Conservation (phyloP, 2,888 invertebrate genomes). For the Noctua janthe region DNA sequence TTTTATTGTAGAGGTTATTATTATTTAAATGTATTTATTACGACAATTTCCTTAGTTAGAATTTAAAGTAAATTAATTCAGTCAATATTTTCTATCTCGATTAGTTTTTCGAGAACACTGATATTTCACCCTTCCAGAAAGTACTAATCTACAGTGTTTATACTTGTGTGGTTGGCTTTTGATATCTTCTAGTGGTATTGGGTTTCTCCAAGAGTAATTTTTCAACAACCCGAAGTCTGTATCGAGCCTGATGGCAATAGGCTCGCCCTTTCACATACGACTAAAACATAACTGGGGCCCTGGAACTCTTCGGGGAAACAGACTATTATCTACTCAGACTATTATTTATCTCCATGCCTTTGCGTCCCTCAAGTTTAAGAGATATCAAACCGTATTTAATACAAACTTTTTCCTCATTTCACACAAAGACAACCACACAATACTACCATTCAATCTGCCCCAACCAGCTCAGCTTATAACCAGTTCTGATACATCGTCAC, state of each 20-base stretch:
- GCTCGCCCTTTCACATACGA: not conserved
- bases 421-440: constrained; percentile 32
- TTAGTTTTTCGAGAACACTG: not conserved
- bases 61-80: not conserved
- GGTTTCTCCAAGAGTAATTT: not conserved
- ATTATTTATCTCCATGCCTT: not conserved
- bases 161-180: not conserved
- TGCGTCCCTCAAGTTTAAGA: not conserved
- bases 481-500: constrained; percentile 60
- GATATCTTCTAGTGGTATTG: not conserved
- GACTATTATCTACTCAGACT: no score
- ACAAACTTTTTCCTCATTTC: constrained; percentile 8
- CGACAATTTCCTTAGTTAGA: not conserved
- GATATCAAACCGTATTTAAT: not conserved
- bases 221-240: not conserved
- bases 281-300: no score
- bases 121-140: not conserved
- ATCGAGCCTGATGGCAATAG: not conserved
- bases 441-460: constrained; percentile 57
- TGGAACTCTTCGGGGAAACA: not conserved
- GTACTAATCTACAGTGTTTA: not conserved
- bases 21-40: constrained; percentile 23
- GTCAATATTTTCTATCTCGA: not conserved
- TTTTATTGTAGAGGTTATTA: constrained; percentile 16
- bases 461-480: constrained; percentile 55